Evolutionary conservation across 1,140 invertebrate genomes (phyloP).

Genomic region (Ylistrum balloti): DNA sequence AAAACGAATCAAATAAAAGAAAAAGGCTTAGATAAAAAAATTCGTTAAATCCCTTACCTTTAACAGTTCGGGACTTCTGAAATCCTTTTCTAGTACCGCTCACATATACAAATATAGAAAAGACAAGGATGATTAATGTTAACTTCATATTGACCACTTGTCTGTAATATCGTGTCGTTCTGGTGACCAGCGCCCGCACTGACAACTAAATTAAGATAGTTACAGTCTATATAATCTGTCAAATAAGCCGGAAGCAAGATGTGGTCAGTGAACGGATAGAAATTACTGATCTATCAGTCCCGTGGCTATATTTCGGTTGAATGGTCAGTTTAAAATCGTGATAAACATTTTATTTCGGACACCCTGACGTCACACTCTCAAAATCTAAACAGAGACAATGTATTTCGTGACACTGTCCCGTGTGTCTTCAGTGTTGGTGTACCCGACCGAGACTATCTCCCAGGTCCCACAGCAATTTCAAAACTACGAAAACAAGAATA

Average conservation of each 20-base stretch:
- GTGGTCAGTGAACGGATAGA: neutral
- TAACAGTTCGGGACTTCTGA: neutral
- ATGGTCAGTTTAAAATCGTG: constrained; percentile 24
- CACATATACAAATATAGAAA: neutral
- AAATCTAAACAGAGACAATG: neutral
- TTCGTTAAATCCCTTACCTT: neutral
- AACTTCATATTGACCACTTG: neutral
- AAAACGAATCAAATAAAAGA: no score
- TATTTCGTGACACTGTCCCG: neutral
- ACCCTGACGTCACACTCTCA: neutral
- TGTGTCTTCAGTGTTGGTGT: neutral
- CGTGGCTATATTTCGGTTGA: constrained; percentile 10
- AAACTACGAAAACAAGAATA: no score
- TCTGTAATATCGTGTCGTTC: neutral
- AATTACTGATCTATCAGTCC: neutral
- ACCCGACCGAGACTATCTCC: neutral
- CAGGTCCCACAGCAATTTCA: neutral
- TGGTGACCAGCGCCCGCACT: neutral
- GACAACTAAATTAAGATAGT: neutral
- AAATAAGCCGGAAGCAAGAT: neutral
- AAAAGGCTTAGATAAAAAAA: no score
- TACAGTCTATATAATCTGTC: neutral
- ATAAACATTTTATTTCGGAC: neutral
- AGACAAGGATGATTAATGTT: neutral
- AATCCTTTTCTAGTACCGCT: neutral